Conservation (phyloP, 1,140 invertebrate species). For the Nephotettix cincticeps region DNA sequence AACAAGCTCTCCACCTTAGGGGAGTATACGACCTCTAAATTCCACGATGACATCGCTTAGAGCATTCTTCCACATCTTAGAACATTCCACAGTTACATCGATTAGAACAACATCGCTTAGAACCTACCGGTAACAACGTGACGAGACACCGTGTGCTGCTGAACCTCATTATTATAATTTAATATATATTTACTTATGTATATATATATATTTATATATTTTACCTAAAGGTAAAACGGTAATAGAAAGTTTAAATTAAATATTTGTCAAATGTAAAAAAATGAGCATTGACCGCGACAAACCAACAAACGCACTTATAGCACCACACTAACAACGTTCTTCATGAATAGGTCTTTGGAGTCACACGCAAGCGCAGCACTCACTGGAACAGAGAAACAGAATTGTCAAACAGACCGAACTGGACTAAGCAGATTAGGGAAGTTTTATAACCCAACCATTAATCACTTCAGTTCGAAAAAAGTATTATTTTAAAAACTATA, state of each 20-base stretch:
- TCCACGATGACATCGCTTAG: neutral
- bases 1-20: neutral
- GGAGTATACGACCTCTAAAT: neutral
- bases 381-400: neutral
- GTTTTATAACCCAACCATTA: too few relatives aligned
- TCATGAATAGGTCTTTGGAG: neutral
- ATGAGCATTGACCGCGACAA: constrained; percentile 8
- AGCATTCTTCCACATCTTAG: too few relatives aligned
- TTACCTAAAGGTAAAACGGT: constrained; percentile 1
- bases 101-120: neutral
- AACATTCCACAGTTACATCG: too few relatives aligned
- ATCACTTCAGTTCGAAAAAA: too few relatives aligned
- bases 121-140: constrained; percentile 1
- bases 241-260: constrained; percentile 1
- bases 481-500: too few relatives aligned
- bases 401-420: too few relatives aligned
- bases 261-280: constrained; percentile 5
- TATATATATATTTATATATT: constrained; percentile 12
- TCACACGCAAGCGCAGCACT: neutral
- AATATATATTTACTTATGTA: neutral
- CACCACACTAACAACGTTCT: constrained; percentile 4
- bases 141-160: constrained; percentile 6
- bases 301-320: constrained; percentile 12
- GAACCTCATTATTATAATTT: neutral
- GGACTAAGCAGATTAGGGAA: too few relatives aligned